Evolutionary conservation across 2,113 vertebrate species (phyloP), one percentile per base, ranked within the genome.

Genomic region (Phainopepla nitens): DNA sequence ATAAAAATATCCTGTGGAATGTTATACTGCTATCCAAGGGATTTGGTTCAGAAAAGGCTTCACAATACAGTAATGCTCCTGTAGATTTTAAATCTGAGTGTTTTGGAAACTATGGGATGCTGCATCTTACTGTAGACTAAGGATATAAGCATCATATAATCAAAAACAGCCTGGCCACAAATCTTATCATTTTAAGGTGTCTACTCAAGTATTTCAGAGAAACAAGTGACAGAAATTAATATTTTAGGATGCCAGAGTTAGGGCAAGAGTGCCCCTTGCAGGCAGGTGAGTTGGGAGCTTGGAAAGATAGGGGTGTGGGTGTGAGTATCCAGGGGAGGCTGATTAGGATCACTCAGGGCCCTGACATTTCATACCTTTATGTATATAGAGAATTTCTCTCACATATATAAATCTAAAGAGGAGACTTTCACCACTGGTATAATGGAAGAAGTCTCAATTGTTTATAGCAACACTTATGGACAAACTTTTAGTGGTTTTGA

Each of bases 251-350:
- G 12, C 6, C 23, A 45, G 18, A 5, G 4, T 6, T 4, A 76
- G 8, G 23, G 3, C 18, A 66, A 42, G 13, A 20, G 9, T 20
- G 6, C 1, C 7, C 13, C 9, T 16, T 73, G 10, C 22, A 33
- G 15, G 8, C 1, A 8, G 21, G 9, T 33, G 11, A 54, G 7
- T 8, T n/a, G 29, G 17, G 15, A 87, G 6, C 23, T 2, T 22
- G 36, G 17, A 57, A 65, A 3, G 6, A 11, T 29, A 8, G 2
- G 31, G 3, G 2, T 76, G 28, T 41, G 3, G 5, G 5, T 47
- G 9, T 2, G 27, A 3, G 3, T 76, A 16, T 69, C 33, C 2
- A 1, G 3, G 2, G 2, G 7, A 72, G 21, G 3, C 12, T 92
- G 24, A 12, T 82, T 25, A 53, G n/a, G 24, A 31, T 9, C 64